phyloP scores from a whole-genome alignment of 1,140 invertebrate species.

The Eurosta solidaginis region DNA sequence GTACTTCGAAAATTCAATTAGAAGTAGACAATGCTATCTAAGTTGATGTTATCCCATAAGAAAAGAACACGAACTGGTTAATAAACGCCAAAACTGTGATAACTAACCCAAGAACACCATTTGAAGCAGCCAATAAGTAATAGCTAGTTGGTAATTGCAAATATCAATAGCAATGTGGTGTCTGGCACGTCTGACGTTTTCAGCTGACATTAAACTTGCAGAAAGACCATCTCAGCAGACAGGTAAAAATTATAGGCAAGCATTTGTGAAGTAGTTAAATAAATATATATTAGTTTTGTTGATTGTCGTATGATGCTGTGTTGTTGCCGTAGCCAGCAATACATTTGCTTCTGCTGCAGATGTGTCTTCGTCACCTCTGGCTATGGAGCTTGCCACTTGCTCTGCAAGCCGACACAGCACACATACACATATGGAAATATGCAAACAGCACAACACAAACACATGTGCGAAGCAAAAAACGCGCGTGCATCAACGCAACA shows the following conservation, averaged over 20 bases:
- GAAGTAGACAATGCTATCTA: not conserved
- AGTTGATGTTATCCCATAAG: too few species aligned
- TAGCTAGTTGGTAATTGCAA: not conserved
- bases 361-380: not conserved
- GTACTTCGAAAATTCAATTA: not conserved
- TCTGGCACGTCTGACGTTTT: not conserved
- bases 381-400: constrained; percentile 3
- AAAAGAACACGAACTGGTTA: not conserved
- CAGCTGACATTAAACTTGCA: not conserved
- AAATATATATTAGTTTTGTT: not conserved
- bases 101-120: not conserved
- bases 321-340: not conserved
- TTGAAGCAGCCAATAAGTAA: not conserved
- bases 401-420: not conserved
- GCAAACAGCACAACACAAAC: not conserved
- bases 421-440: not conserved
- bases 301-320: not conserved
- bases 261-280: not conserved
- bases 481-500: not conserved
- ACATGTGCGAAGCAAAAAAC: not conserved
- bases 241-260: not conserved
- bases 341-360: not conserved
- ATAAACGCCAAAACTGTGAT: not conserved
- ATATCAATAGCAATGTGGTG: not conserved
- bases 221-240: not conserved